These are phyloP conservation scores for Danio kyathit DNA, from an alignment of 2,797 vertebrate genomes.

Conservation along the genomic window DNA sequence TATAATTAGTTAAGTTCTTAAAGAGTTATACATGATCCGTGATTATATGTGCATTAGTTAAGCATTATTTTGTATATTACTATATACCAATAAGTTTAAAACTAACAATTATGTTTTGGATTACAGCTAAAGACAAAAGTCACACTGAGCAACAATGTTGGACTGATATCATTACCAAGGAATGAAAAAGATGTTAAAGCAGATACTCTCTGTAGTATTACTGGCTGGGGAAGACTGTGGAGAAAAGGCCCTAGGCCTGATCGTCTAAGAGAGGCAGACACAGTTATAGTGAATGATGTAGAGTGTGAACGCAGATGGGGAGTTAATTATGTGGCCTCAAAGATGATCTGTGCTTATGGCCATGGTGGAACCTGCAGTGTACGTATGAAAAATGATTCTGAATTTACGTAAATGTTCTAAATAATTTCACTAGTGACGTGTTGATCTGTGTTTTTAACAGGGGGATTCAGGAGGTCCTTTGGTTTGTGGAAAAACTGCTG, in stretches of 20 bases:
- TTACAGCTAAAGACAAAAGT: constrained; percentile 8
- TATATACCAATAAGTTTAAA: not conserved
- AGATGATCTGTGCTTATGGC: constrained; percentile 30
- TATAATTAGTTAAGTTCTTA: too few relatives aligned
- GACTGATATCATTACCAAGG: constrained; percentile 30
- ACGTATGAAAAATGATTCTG: not conserved
- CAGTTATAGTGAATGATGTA: not conserved
- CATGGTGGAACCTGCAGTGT: not conserved
- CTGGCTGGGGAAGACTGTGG: constrained; percentile 52
- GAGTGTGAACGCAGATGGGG: not conserved
- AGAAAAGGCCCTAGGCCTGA: accelerated
- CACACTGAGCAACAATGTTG: not conserved
- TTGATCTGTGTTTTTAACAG: constrained; percentile 8
- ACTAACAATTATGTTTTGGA: not conserved
- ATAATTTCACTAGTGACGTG: not conserved
- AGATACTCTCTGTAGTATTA: constrained; percentile 45
- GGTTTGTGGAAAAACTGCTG: too few relatives aligned
- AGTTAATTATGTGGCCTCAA: accelerated
- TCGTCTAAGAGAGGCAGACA: constrained; percentile 43
- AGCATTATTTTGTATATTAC: too few relatives aligned
- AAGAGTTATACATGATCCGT: too few relatives aligned
- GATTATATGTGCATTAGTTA: not conserved
- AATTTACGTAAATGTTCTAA: not conserved
- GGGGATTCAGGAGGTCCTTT: constrained; percentile 5
- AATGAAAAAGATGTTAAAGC: not conserved